Evolutionary conservation across 2,888 invertebrate genomes (phyloP).

Genomic region (Acrocera orbiculus): DNA sequence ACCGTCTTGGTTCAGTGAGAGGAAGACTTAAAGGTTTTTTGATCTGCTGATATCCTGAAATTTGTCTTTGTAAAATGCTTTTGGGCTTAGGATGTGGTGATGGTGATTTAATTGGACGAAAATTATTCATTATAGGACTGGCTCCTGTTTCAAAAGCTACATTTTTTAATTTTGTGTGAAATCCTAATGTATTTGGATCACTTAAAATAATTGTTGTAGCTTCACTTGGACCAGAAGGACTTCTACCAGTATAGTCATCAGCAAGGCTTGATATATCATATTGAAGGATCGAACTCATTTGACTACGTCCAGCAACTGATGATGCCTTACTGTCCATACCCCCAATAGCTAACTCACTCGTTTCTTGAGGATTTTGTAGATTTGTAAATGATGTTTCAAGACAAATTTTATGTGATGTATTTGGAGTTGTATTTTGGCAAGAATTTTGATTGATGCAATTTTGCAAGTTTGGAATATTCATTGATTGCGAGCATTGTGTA

Average conservation of each 20-base stretch:
- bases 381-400: conserved; percentile 63
- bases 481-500: conserved; percentile 19
- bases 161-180: conserved; percentile 18
- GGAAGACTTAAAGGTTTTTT: conserved; percentile 21
- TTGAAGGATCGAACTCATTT: conserved; percentile 28
- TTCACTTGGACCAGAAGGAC: conserved; percentile 26
- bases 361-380: conserved; percentile 37
- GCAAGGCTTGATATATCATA: conserved; percentile 30
- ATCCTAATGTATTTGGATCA: neutral
- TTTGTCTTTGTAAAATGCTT: conserved; percentile 13
- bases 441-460: conserved; percentile 34
- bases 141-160: conserved; percentile 24
- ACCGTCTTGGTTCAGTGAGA: conserved; percentile 20
- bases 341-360: conserved; percentile 13
- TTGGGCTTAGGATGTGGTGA: conserved; percentile 15
- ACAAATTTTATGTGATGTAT: conserved; percentile 39
- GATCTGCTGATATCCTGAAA: conserved; percentile 6
- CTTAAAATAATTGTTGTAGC: conserved; percentile 21
- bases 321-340: conserved; percentile 24
- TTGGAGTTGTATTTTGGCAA: conserved; percentile 33
- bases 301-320: conserved; percentile 29
- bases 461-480: conserved; percentile 28
- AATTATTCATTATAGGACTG: conserved; percentile 8
- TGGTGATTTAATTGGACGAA: conserved; percentile 14
- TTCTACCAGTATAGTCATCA: conserved; percentile 23